Evolutionary conservation across 2,888 invertebrate species (phyloP).

Genomic region (Scaptodrosophila latifasciaeformis): DNA sequence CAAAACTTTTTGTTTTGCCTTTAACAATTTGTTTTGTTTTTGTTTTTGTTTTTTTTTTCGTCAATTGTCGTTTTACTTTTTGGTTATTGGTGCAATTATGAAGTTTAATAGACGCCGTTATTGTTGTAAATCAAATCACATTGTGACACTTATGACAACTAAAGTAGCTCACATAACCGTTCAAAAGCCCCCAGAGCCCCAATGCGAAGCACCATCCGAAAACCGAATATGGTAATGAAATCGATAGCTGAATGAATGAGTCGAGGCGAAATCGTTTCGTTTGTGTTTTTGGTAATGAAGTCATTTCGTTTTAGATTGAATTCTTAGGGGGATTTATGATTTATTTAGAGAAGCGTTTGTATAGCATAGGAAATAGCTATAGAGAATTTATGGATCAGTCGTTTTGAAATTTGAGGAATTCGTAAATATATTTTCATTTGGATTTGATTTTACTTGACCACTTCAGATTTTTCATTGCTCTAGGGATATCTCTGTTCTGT

Average conservation of each 20-base stretch:
- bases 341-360: too few relatives aligned
- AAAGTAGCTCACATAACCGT: constrained; percentile 70
- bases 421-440: too few relatives aligned
- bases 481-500: too few relatives aligned
- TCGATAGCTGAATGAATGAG: constrained; percentile 33
- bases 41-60: constrained; percentile 19
- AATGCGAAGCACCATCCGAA: background rate
- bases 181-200: constrained; percentile 17
- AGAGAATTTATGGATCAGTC: too few relatives aligned
- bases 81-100: constrained; percentile 65
- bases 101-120: constrained; percentile 67
- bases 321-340: too few relatives aligned
- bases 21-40: too few relatives aligned
- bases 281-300: constrained; percentile 14
- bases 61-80: constrained; percentile 48
- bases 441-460: too few relatives aligned
- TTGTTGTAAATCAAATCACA: constrained; percentile 70
- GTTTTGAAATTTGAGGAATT: too few relatives aligned
- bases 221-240: constrained; percentile 32
- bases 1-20: constrained; percentile 30
- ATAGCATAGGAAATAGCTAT: too few relatives aligned
- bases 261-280: background rate
- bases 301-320: too few relatives aligned
- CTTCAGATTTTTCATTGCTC: too few relatives aligned
- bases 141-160: constrained; percentile 69